phyloP scores from a whole-genome alignment of 2,888 invertebrate genomes.

The Odontothrips loti region DNA sequence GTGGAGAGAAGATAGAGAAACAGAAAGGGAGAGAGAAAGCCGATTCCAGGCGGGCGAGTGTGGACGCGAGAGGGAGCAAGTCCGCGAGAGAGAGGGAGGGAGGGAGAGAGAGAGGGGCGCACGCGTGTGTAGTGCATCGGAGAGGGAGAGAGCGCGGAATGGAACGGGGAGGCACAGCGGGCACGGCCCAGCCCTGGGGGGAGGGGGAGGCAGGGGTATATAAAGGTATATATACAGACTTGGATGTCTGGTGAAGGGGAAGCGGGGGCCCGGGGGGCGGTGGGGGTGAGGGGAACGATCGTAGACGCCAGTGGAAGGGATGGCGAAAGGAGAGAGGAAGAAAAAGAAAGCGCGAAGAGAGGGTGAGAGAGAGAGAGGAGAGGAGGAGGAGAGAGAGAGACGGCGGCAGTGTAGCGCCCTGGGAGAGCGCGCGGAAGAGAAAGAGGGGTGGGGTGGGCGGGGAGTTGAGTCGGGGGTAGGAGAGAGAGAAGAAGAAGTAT shows the following conservation, averaged over 20 bases:
- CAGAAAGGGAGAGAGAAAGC: conserved; percentile 26
- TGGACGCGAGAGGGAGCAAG: background rate
- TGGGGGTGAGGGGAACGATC: background rate
- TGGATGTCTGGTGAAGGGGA: conserved; percentile 25
- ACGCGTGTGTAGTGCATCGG: conserved; percentile 20
- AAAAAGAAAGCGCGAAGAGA: conserved; percentile 35
- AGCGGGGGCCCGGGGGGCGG: background rate
- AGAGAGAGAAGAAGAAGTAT: conserved; percentile 15
- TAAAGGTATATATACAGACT: conserved; percentile 27
- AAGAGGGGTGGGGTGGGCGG: conserved; percentile 31
- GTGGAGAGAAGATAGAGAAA: conserved; percentile 26
- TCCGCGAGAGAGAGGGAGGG: background rate
- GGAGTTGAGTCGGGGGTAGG: conserved; percentile 13
- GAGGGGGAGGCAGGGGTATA: conserved; percentile 6
- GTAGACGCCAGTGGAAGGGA: background rate
- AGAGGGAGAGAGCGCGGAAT: background rate
- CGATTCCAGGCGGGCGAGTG: conserved; percentile 23
- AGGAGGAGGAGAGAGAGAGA: conserved; percentile 30
- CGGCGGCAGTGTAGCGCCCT: conserved; percentile 37
- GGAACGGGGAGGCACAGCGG: background rate
- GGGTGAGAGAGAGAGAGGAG: conserved; percentile 33
- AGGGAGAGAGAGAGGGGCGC: conserved; percentile 8
- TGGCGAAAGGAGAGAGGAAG: conserved; percentile 37
- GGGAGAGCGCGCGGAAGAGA: conserved; percentile 35
- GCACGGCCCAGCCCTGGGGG: background rate